A percentile compares a stretch with the other conserved stretches of the same genome.
phyloP scores from a whole-genome alignment of 2,113 vertebrate genomes.

The Anthoscopus minutus region DNA sequence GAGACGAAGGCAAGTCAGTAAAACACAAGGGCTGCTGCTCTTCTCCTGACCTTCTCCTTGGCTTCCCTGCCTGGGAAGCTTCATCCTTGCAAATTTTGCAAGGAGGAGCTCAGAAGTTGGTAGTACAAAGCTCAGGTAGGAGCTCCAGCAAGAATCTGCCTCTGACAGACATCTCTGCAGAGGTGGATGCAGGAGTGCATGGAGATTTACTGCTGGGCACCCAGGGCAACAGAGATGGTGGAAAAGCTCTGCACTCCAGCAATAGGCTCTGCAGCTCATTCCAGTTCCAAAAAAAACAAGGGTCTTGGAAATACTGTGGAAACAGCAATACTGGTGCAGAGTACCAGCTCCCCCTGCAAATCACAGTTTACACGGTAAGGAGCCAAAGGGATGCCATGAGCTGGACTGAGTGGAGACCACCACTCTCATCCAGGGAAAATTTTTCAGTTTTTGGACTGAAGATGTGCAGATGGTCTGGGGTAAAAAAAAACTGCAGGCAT shows the following conservation, averaged over 20 bases:
- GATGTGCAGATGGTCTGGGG: background rate
- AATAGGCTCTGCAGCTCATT: background rate
- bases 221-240: background rate
- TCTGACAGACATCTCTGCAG: background rate
- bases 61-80: background rate
- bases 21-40: background rate
- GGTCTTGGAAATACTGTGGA: background rate
- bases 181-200: background rate
- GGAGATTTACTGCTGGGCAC: background rate
- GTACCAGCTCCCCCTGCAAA: background rate
- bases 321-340: background rate
- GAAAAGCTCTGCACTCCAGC: background rate
- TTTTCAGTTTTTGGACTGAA: background rate
- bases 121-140: background rate
- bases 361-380: background rate
- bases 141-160: background rate
- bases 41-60: background rate
- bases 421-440: background rate
- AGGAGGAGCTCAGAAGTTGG: background rate
- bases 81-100: background rate
- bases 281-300: background rate
- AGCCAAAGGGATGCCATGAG: background rate
- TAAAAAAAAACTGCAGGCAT: constrained; percentile 6
- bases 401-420: fast-evolving
- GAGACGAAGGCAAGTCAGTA: background rate